Conservation (phyloP, 2,797 vertebrate genomes). For the Anguilla megastoma region DNA sequence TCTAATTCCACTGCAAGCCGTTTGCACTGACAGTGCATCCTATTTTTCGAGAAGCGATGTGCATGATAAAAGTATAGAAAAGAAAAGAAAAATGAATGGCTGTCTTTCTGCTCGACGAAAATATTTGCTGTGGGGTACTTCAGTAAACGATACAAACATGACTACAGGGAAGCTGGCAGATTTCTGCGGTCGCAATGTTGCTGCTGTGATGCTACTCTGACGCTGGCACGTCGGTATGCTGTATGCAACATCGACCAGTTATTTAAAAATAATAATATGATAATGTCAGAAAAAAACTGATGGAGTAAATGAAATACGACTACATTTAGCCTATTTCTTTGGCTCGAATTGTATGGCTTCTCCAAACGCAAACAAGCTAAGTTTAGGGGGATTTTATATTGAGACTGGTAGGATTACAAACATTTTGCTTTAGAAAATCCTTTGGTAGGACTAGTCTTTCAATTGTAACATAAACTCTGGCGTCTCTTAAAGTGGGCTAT, state of each 20-base stretch:
- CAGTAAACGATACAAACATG: conserved; percentile 10
- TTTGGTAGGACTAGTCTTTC: neutral
- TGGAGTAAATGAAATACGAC: neutral
- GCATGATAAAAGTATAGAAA: conserved; percentile 12
- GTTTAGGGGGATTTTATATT: neutral
- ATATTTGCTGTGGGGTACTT: neutral
- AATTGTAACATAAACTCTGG: neutral
- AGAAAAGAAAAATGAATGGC: neutral
- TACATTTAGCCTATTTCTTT: neutral
- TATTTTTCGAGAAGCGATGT: neutral
- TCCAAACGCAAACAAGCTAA: neutral
- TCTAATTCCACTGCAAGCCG: neutral
- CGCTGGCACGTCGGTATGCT: conserved; percentile 28
- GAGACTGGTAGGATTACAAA: neutral
- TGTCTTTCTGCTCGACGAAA: conserved; percentile 9
- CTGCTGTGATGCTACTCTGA: conserved; percentile 21
- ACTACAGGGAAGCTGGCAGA: conserved; percentile 11
- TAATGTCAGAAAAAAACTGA: neutral
- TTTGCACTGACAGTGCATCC: neutral
- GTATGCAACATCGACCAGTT: neutral
- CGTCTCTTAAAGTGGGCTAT: neutral
- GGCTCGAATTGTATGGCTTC: no score
- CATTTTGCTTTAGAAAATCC: neutral
- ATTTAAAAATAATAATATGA: conserved; percentile 15
- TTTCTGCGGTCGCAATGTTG: conserved; percentile 22